A percentile compares a stretch with the other conserved stretches of the same genome.
Evolutionary conservation across 2,888 invertebrate genomes (phyloP).

Genomic region (Stramonita haemastoma): DNA sequence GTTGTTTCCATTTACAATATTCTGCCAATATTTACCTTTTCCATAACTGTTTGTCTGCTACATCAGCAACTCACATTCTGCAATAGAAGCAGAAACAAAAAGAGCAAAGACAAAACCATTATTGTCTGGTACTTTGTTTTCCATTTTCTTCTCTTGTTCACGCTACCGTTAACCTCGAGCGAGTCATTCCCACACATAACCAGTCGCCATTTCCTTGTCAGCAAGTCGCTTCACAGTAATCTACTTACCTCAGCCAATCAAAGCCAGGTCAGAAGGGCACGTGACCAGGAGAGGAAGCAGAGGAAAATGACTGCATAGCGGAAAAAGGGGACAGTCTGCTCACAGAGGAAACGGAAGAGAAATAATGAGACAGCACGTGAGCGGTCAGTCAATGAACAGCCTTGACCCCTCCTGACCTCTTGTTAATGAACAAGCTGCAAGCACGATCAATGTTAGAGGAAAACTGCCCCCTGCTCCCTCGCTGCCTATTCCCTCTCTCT

Average conservation of each 20-base stretch:
- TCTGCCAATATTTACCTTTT: no score
- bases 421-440: not conserved
- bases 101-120: no score
- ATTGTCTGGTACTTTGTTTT: no score
- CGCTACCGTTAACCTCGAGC: no score
- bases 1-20: no score
- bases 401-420: not conserved
- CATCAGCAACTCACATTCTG: no score
- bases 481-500: not conserved
- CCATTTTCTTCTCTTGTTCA: no score
- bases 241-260: not conserved
- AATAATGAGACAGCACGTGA: not conserved
- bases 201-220: not conserved
- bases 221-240: not conserved
- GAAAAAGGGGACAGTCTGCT: not conserved
- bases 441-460: not conserved
- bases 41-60: no score
- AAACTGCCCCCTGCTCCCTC: not conserved
- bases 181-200: not conserved
- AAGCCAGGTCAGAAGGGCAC: not conserved
- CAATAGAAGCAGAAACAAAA: no score
- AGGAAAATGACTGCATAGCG: not conserved
- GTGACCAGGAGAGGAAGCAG: not conserved
- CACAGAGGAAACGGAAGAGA: not conserved
- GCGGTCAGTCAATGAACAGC: conserved; percentile 7